These are phyloP conservation scores for Aromia moschata DNA, from an alignment of 2,888 invertebrate genomes.

Conservation along the genomic window DNA sequence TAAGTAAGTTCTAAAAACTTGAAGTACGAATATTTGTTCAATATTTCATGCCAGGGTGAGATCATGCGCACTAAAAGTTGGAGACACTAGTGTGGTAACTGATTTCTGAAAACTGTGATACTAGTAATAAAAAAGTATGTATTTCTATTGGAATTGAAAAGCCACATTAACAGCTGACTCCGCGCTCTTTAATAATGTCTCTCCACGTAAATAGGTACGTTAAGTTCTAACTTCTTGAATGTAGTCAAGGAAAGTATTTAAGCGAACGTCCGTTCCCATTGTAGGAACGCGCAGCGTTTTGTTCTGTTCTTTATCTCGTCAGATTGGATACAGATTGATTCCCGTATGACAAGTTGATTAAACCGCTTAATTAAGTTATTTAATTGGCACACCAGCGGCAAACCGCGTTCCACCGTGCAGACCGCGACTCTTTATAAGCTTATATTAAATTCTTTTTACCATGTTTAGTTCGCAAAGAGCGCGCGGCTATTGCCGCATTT, in stretches of 20 bases:
- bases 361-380: conserved; percentile 69
- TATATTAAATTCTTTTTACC: conserved; percentile 38
- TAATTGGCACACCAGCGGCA: conserved; percentile 63
- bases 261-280: conserved; percentile 27
- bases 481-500: background rate
- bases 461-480: background rate
- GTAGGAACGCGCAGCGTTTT: conserved; percentile 43
- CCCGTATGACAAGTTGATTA: conserved; percentile 67
- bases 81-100: too few species aligned
- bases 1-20: too few species aligned
- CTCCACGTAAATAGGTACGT: too few species aligned
- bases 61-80: too few species aligned
- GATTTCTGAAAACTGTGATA: too few species aligned
- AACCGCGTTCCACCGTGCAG: conserved; percentile 48
- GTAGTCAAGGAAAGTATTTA: background rate
- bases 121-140: too few species aligned
- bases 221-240: conserved; percentile 7
- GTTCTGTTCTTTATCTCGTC: conserved; percentile 52
- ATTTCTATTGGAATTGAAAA: too few species aligned
- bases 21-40: too few species aligned
- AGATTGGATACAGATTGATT: conserved; percentile 55
- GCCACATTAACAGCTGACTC: too few species aligned
- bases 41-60: too few species aligned
- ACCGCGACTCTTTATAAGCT: conserved; percentile 35
- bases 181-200: too few species aligned